Percentiles rank a stretch among this genome's conserved stretches.
Conservation (phyloP, 2,797 vertebrate species). For the Labroides dimidiatus region DNA sequence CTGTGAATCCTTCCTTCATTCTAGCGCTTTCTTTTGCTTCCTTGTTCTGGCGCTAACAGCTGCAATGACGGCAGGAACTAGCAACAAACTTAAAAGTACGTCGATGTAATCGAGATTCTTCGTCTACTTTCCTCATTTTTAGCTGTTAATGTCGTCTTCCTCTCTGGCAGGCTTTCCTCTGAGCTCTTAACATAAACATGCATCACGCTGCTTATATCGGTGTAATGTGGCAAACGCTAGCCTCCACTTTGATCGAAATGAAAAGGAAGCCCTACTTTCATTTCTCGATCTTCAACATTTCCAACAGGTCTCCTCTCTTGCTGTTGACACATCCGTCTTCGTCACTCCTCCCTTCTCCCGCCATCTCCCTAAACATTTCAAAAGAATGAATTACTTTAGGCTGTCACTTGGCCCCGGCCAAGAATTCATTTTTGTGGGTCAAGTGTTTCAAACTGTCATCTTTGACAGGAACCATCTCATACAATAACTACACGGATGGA, state of each 20-base stretch:
- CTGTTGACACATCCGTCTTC: slow-evolving; percentile 27
- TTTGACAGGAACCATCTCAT: slow-evolving; percentile 85
- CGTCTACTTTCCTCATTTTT: too few species aligned
- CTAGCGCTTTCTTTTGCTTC: background rate
- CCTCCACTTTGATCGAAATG: background rate
- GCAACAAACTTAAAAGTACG: too few species aligned
- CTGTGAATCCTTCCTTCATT: background rate
- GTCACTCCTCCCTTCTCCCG: slow-evolving; percentile 71
- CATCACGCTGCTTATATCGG: background rate
- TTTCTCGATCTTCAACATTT: slow-evolving; percentile 12
- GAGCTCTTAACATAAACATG: background rate
- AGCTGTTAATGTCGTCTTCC: too few species aligned
- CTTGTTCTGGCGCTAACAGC: background rate
- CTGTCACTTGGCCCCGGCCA: slow-evolving; percentile 82
- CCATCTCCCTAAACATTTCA: slow-evolving; percentile 77
- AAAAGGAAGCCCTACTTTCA: slow-evolving; percentile 1
- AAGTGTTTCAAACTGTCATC: slow-evolving; percentile 86
- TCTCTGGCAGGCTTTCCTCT: background rate
- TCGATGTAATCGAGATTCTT: too few species aligned
- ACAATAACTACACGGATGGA: slow-evolving; percentile 83
- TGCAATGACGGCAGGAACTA: too few species aligned
- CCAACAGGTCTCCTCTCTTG: background rate
- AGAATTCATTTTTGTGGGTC: slow-evolving; percentile 86
- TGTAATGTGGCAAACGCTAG: background rate
- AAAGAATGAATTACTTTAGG: slow-evolving; percentile 83